Percentiles rank a stretch among this genome's conserved stretches.
Evolutionary conservation across 1,140 invertebrate species (phyloP).

Genomic region (Drepana arcuata): DNA sequence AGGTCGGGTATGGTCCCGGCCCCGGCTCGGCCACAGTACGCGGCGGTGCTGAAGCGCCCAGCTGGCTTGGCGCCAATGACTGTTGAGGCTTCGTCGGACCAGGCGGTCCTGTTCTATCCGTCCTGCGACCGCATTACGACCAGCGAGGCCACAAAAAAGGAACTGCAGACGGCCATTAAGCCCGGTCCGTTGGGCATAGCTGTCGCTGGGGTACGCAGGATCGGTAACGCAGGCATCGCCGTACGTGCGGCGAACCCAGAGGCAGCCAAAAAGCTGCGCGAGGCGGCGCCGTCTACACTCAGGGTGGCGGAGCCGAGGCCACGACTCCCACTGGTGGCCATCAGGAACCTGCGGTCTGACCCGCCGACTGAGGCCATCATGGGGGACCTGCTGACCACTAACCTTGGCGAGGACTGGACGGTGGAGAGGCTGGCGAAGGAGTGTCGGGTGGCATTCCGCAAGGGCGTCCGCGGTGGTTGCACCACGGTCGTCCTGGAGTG

Average conservation of each 20-base stretch:
- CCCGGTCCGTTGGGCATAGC: no score
- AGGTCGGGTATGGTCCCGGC: no score
- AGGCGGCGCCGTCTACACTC: constrained; percentile 1
- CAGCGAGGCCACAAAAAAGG: no score
- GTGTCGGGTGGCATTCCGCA: constrained; percentile 3
- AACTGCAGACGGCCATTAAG: no score
- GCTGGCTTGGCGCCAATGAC: no score
- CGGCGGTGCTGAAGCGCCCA: no score
- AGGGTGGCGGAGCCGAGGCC: constrained; percentile 2
- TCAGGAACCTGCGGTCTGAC: background rate
- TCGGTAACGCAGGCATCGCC: constrained; percentile 12
- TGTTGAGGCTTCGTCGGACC: no score
- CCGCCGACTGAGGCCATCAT: background rate
- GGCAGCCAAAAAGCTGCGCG: background rate
- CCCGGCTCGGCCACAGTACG: no score
- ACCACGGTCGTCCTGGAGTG: constrained; percentile 4
- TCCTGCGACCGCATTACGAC: no score
- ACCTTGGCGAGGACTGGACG: constrained; percentile 4
- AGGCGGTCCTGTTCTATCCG: no score
- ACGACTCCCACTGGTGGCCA: background rate
- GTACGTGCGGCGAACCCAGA: constrained; percentile 3
- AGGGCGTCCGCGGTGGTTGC: background rate
- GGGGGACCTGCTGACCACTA: background rate
- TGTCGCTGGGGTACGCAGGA: background rate
- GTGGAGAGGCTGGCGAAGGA: background rate